Percentiles rank a stretch among this genome's conserved stretches.
phyloP scores from a whole-genome alignment of 2,888 invertebrate species.

The Aphelenchoides bicaudatus region DNA sequence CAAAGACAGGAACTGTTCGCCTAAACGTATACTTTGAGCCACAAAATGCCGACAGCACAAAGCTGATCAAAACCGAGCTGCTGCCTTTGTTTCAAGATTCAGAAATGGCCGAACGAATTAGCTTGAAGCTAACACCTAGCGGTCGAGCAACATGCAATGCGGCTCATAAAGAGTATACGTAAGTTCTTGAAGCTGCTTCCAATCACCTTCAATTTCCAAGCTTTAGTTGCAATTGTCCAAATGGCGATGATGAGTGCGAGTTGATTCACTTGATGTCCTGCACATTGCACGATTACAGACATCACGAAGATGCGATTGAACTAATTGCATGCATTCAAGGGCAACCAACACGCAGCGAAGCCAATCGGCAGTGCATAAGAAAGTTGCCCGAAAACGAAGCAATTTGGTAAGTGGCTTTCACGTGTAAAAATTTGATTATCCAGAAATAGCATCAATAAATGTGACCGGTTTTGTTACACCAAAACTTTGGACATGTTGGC shows the following conservation, averaged over 20 bases:
- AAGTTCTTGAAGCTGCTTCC: no score
- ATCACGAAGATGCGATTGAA: conserved; percentile 19
- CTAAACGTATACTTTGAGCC: conserved; percentile 17
- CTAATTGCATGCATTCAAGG: conserved; percentile 17
- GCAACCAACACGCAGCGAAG: conserved; percentile 5
- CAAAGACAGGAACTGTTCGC: conserved; percentile 8
- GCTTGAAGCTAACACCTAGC: not conserved
- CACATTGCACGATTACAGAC: conserved; percentile 19
- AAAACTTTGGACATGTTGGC: no score
- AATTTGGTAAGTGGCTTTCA: conserved; percentile 4
- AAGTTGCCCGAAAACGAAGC: conserved; percentile 2
- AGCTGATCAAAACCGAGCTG: conserved; percentile 14
- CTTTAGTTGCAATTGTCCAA: conserved; percentile 15
- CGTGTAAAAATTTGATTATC: no score
- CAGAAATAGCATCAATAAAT: no score
- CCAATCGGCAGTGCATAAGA: conserved; percentile 12
- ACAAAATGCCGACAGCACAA: conserved; percentile 15
- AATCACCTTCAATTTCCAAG: no score
- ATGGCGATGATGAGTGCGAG: conserved; percentile 16
- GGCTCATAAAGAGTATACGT: conserved; percentile 9
- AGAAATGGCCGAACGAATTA: conserved; percentile 9
- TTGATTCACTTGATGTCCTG: conserved; percentile 19
- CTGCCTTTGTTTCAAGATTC: conserved; percentile 15
- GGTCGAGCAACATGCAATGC: conserved; percentile 14
- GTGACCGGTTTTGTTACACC: no score